phyloP scores from a whole-genome alignment of 2,888 invertebrate genomes.

The Drosophila testacea region DNA sequence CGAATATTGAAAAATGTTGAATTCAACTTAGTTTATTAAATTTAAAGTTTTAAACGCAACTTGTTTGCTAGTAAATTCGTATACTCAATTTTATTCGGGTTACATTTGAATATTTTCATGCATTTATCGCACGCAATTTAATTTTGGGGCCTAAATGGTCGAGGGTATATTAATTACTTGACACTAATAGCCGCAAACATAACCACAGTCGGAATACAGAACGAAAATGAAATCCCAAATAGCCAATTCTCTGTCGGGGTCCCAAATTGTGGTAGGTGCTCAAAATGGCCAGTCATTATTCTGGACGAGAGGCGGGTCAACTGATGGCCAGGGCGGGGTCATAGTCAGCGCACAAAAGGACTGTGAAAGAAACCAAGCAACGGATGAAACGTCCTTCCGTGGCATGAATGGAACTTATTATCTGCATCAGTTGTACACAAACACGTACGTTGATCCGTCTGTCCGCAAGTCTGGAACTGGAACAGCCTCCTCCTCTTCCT shows the following conservation, averaged over 20 bases:
- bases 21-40: background rate
- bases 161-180: conserved; percentile 56
- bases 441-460: conserved; percentile 62
- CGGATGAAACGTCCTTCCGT: conserved; percentile 30
- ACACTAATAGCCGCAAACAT: conserved; percentile 58
- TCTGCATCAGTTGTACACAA: conserved; percentile 71
- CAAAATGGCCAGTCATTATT: conserved; percentile 49
- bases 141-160: conserved; percentile 26
- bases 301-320: conserved; percentile 17
- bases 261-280: conserved; percentile 42
- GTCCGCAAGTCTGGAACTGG: background rate
- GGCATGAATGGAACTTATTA: conserved; percentile 69
- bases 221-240: conserved; percentile 35
- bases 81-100: conserved; percentile 1
- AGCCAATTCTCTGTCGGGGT: conserved; percentile 32
- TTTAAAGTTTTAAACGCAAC: background rate
- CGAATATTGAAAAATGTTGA: background rate
- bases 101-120: conserved; percentile 29
- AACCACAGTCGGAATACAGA: conserved; percentile 40
- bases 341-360: conserved; percentile 7
- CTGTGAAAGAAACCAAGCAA: conserved; percentile 26
- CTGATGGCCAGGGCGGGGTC: conserved; percentile 29
- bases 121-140: conserved; percentile 39
- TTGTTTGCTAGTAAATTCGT: background rate
- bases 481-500: conserved; percentile 17